These are phyloP conservation scores for Cryptophagus acutangulus DNA, from an alignment of 2,888 invertebrate species.

Conservation along the genomic window DNA sequence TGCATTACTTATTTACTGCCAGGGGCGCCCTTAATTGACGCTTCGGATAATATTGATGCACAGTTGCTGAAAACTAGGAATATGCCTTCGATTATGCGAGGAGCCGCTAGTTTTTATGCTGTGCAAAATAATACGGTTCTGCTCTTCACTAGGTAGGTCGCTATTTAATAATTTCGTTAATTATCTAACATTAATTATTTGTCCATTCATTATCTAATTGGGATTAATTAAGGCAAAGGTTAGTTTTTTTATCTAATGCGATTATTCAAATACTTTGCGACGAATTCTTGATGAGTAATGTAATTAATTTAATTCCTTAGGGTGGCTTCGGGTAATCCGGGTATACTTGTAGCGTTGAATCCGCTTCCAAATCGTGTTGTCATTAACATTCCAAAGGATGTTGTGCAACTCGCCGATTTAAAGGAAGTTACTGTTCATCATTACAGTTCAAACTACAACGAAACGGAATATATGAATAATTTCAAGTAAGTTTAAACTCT, in stretches of 20 bases:
- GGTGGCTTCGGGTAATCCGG: conserved; percentile 69
- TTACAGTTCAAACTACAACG: conserved; percentile 53
- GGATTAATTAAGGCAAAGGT: no score
- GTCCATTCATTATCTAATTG: background rate
- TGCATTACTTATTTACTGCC: conserved; percentile 73
- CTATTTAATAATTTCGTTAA: conserved; percentile 8
- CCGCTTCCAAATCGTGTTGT: conserved; percentile 49
- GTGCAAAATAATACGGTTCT: conserved; percentile 55
- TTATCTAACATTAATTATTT: background rate
- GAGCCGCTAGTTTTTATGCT: conserved; percentile 48
- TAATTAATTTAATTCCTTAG: conserved; percentile 49
- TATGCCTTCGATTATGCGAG: conserved; percentile 63
- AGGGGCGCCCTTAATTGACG: conserved; percentile 58
- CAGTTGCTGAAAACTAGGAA: conserved; percentile 47
- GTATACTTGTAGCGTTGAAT: conserved; percentile 69
- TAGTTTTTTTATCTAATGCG: background rate
- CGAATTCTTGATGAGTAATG: background rate
- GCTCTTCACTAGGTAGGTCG: conserved; percentile 63
- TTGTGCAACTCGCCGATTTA: conserved; percentile 50
- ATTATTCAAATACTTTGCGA: conserved; percentile 4
- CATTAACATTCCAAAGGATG: conserved; percentile 54
- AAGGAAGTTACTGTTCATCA: conserved; percentile 58
- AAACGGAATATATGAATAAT: conserved; percentile 36
- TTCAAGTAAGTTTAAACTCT: conserved; percentile 17
- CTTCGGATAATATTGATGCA: conserved; percentile 35